Base-by-base conservation (phyloP, 2,797 vertebrate species). In the Arnoldichthys spilopterus region DNA sequence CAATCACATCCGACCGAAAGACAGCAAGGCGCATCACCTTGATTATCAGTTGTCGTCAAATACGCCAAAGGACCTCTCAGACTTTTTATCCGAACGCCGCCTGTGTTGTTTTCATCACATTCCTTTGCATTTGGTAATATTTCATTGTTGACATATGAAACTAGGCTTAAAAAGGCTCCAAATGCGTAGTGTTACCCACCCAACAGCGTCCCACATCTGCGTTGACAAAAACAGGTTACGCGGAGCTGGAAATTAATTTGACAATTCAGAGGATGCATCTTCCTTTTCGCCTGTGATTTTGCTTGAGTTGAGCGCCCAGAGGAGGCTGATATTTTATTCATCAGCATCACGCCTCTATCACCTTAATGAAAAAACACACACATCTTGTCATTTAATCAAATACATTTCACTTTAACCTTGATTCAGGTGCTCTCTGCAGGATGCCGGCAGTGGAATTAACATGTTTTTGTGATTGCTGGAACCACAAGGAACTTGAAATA, bases 311-410 rank as follows among this genome's bases (percentile, higher is more conserved):
- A 74, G 56, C n/a, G 54, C 63, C 47, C 64, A 59, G 80, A 81
- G 75, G 20, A 75, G 43, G 68, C 73, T 72, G 61, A 78, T 73
- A 78, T 78, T 74, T 80, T 76, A 79, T 79, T 83, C 63, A 81
- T 74, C 76, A 22, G 63, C 72, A 81, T 69, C 45, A 43, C 34
- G 24, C n/a, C n/a, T 75, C 67, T 74, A 51, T 75, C 74, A 79
- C 76, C 70, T 80, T 84, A 86, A 87, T 87, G 66, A 87, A 86
- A 85, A 66, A 74, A 63, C 73, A 84, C 56, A 80, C 54, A 79
- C 75, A 71, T 85, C 84, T 86, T 81, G 77, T 89, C 66, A 86
- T 89, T 88, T 85, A 84, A 89, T 90, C 84, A 84, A 84, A 89
- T 47, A 34, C 78, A 85, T 88, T 85, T 87, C 53, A 34, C 45